Conservation (phyloP, 1,140 invertebrate species). For the Magallana gigas region DNA sequence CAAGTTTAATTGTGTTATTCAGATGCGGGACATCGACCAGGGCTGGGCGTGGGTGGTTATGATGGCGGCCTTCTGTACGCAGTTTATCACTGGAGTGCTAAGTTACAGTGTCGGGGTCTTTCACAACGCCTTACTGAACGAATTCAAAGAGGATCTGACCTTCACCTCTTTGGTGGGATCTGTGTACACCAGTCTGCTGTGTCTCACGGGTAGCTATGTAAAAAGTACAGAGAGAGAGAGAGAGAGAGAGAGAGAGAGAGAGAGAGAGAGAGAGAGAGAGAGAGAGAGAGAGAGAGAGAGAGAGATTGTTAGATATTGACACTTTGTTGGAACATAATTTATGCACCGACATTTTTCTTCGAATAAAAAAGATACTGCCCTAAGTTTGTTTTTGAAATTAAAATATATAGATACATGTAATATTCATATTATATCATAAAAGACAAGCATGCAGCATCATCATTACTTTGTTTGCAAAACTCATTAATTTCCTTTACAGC, state of each 20-base stretch:
- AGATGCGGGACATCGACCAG: constrained; percentile 56
- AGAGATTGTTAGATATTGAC: background rate
- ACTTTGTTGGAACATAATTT: too few species aligned
- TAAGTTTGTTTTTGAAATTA: too few species aligned
- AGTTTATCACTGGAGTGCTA: constrained; percentile 54
- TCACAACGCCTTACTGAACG: constrained; percentile 60
- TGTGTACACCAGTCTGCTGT: constrained; percentile 55
- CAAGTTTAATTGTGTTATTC: background rate
- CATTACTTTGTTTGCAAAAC: too few species aligned
- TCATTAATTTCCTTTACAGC: too few species aligned
- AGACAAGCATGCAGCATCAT: too few species aligned
- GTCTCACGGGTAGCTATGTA: constrained; percentile 55
- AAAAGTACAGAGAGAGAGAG: background rate
- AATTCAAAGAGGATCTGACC: constrained; percentile 57
- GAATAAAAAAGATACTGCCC: too few species aligned
- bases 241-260: too few species aligned
- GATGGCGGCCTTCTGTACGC: constrained; percentile 50
- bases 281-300: background rate
- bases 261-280: constrained; percentile 3
- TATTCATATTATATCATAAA: too few species aligned
- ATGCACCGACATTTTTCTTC: too few species aligned
- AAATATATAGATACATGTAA: too few species aligned
- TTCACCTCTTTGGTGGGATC: constrained; percentile 63
- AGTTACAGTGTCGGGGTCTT: constrained; percentile 62
- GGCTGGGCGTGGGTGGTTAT: constrained; percentile 71